phyloP scores from a whole-genome alignment of 2,888 invertebrate genomes.

The Latheticus oryzae region DNA sequence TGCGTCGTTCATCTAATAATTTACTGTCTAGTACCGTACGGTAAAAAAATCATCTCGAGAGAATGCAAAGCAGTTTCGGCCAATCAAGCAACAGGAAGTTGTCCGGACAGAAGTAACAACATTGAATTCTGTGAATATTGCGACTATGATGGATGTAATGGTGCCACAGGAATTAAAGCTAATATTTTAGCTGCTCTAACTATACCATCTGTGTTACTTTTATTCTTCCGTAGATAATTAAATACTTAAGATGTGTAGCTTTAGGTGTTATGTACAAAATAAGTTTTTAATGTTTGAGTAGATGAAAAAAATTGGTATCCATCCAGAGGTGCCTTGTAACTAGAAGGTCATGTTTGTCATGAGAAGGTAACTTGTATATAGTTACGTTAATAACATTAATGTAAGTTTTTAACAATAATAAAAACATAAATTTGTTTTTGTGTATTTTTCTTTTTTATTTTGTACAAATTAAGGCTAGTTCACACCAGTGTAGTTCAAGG shows the following conservation, averaged over 20 bases:
- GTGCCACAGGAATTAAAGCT: slow-evolving; percentile 67
- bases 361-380: slow-evolving; percentile 14
- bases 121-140: slow-evolving; percentile 76
- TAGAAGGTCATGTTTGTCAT: slow-evolving; percentile 6
- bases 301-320: slow-evolving; percentile 1
- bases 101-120: slow-evolving; percentile 13
- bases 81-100: slow-evolving; percentile 66
- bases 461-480: slow-evolving; percentile 5
- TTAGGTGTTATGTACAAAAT: slow-evolving; percentile 13
- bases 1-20: slow-evolving; percentile 1
- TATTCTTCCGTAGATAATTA: slow-evolving; percentile 34
- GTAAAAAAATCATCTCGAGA: slow-evolving; percentile 68
- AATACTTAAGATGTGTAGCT: slow-evolving; percentile 4
- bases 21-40: slow-evolving; percentile 65
- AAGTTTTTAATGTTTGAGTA: slow-evolving; percentile 12
- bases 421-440: slow-evolving; percentile 17
- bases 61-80: slow-evolving; percentile 72
- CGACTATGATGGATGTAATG: slow-evolving; percentile 76
- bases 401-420: slow-evolving; percentile 8
- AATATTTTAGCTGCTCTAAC: slow-evolving; percentile 64
- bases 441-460: slow-evolving; percentile 9
- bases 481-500: slow-evolving; percentile 11
- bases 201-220: slow-evolving; percentile 39
- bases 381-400: slow-evolving; percentile 7
- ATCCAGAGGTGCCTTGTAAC: slow-evolving; percentile 1